A percentile compares a stretch with the other conserved stretches of the same genome.
Conservation (phyloP, 2,797 vertebrate species). For the Mormyrus proboscirostris region DNA sequence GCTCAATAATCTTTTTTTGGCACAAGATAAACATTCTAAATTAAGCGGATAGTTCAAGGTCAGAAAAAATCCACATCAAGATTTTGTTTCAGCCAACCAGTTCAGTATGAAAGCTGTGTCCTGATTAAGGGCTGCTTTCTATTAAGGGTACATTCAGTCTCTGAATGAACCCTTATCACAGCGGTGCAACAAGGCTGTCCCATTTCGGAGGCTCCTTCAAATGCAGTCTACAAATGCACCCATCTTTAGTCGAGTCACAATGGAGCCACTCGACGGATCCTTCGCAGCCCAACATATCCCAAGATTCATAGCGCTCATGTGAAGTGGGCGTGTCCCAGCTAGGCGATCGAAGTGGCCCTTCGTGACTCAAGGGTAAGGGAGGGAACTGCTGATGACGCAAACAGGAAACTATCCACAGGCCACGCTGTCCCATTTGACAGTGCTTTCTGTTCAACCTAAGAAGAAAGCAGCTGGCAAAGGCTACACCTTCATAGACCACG, state of each 20-base stretch:
- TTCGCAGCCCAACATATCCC: not conserved
- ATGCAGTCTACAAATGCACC: not conserved
- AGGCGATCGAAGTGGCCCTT: not conserved
- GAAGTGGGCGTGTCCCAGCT: not conserved
- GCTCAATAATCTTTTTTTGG: not conserved
- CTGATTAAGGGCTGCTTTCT: not conserved
- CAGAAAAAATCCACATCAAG: not conserved
- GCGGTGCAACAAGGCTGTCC: not conserved
- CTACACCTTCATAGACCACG: not conserved
- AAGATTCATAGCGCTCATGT: not conserved
- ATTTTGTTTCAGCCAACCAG: not conserved
- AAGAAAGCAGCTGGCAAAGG: not conserved
- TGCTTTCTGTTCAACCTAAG: not conserved
- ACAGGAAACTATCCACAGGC: not conserved
- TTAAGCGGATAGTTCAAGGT: not conserved
- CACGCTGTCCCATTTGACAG: no score
- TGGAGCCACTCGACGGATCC: not conserved
- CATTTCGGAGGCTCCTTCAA: not conserved
- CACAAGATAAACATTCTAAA: not conserved
- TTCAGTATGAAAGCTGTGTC: not conserved
- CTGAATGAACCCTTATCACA: not conserved
- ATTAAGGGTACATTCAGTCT: not conserved
- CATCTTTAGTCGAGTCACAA: no score
- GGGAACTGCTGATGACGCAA: not conserved
- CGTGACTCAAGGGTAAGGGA: not conserved